Evolutionary conservation across 53 echinoderm and acorn worm genomes (phyloP), one percentile per base, ranked within the genome.

Genomic region (Astropecten irregularis): DNA sequence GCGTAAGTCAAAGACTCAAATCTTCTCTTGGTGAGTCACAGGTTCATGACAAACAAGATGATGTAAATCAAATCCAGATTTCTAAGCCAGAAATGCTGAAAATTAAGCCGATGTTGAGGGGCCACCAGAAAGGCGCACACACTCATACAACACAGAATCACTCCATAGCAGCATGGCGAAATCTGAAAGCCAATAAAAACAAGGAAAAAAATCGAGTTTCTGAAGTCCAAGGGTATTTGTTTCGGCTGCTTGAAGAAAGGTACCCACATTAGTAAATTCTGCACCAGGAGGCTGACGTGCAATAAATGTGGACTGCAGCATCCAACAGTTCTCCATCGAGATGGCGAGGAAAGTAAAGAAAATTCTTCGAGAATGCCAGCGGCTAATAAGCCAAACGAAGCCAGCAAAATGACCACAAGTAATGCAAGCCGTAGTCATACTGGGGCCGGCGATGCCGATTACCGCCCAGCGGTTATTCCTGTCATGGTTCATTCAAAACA

Each of bases 201-300:
- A 57, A 76, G 1, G 85, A 85, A 9, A 85, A 53, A n/a, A 30
- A 62, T 73, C 46, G 29, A 72, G 47, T 73, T 85, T 22, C 18
- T 66, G 32, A 66, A 44, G 49, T 16, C 19, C 3, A 66, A 83
- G 32, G 70, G 84, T 6, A 30, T 84, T 13, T 84, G 84, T 29
- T 84, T 84, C 39, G 84, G 84, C 16, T 69, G 84, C 68, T 42
- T 84, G 40, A 68, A 70, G 58, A 50, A 36, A 55, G 69, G 54
- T 52, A 20, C 61, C 9, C 76, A 53, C 29, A 26, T 40, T 15
- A 20, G 32, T 19, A 49, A 38, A 62, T 27, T 64, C 46, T 65
- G 67, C 35, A 67, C 14, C 36, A 67, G 35, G 20, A 40, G 67
- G 40, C 19, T 34, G 67, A 64, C 34, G 8, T 64, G 64, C 15